Base-by-base conservation (phyloP, 2,113 vertebrate species). In the Cricetomys ansorgei region DNA sequence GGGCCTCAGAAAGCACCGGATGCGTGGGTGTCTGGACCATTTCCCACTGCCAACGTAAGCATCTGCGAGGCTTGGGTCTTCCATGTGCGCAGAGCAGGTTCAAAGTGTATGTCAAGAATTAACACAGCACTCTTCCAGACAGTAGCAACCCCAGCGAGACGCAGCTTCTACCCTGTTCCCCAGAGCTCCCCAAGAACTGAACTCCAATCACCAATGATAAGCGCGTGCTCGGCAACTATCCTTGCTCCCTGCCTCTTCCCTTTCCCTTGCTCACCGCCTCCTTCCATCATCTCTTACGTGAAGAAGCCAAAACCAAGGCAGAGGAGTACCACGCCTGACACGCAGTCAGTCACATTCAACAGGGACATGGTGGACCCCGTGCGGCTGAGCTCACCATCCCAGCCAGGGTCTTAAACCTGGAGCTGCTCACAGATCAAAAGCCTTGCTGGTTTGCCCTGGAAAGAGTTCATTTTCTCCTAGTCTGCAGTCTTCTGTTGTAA, bases 381-480 rank as follows among this genome's bases (percentile, higher is more conserved):
- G 69, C 43, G 83, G 25, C 29, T 55, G 31, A 86, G 15, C 34
- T 72, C n/a, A 9, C 0, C n/a, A 45, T 4, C 55, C 19, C 16
- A 43, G 45, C 31, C 70, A 23, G 69, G n/a, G n/a, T 37, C 84
- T 25, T 50, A 57, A 81, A 4, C 43, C 55, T 73, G 31, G 29
- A 11, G 23, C 34, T 83, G n/a, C n/a, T n/a, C 27, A 4, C 1
- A n/a, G 57, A 12, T 57, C 86, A 27, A 37, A 89, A 93, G 65
- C 57, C 53, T 91, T 23, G 21, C 17, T 87, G 45, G 57, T 95
- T 87, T 31, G 40, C 25, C 37, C 25, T 62, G 50, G 70, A 87
- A 67, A 65, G 94, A 80, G 86, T 94, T 96, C 62, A 69, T 91
- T 93, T 93, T 94, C 40, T 43, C 92, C 87, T 88, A 4, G 37